Evolutionary conservation across 1,140 invertebrate genomes (phyloP).

Genomic region (Drosophila ironensis): DNA sequence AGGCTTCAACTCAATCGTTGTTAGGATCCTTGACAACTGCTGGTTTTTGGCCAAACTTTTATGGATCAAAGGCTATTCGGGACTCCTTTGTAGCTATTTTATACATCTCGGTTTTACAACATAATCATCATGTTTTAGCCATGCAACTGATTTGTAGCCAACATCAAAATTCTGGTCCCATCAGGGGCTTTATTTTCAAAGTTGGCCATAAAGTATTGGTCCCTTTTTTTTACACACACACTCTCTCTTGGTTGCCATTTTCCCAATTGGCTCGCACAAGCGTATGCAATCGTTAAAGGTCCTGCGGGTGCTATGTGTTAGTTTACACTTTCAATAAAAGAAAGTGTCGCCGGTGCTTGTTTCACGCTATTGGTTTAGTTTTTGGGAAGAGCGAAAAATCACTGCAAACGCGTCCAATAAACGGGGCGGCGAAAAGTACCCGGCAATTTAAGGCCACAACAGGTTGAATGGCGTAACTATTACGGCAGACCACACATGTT

Average conservation of each 20-base stretch:
- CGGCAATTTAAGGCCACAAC: constrained; percentile 7
- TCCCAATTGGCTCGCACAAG: constrained; percentile 6
- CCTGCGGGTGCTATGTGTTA: constrained; percentile 1
- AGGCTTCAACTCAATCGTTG: not conserved
- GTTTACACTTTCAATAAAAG: constrained; percentile 20
- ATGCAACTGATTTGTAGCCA: constrained; percentile 14
- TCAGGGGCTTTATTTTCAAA: constrained; percentile 9
- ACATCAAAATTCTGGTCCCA: constrained; percentile 10
- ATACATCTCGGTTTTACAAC: not conserved
- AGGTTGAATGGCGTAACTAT: constrained; percentile 11
- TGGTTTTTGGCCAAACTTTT: too few relatives aligned
- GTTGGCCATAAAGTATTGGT: constrained; percentile 17
- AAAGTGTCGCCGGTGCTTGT: constrained; percentile 4
- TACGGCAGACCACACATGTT: constrained; percentile 1
- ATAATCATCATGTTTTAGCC: constrained; percentile 15
- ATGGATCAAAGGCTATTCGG: too few relatives aligned
- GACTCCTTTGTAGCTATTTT: not conserved
- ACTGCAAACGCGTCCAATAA: constrained; percentile 2
- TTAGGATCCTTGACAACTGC: too few relatives aligned
- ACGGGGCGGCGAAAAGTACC: not conserved
- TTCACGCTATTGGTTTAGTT: constrained; percentile 6
- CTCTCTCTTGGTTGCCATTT: constrained; percentile 10
- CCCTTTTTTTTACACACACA: constrained; percentile 15
- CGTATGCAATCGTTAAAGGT: constrained; percentile 4
- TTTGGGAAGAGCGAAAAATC: constrained; percentile 7